These are phyloP conservation scores for Drosophila azteca DNA, from an alignment of 1,140 invertebrate genomes.

Conservation along the genomic window DNA sequence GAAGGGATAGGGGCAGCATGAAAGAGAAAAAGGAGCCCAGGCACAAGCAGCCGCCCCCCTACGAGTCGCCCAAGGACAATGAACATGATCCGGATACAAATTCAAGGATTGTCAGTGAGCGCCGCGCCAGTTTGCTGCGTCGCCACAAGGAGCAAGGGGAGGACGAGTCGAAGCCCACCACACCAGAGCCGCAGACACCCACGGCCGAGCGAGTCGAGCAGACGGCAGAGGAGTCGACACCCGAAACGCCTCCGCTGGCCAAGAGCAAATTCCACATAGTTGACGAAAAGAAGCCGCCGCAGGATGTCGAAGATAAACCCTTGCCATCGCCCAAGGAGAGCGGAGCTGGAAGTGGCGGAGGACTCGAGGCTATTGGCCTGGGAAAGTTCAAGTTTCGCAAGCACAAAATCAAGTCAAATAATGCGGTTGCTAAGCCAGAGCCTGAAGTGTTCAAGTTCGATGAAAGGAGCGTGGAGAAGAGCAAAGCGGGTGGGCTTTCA, in stretches of 20 bases:
- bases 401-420: conserved; percentile 56
- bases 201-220: conserved; percentile 9
- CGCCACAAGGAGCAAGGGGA: conserved; percentile 41
- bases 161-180: conserved; percentile 8
- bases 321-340: conserved; percentile 13
- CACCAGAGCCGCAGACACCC: conserved; percentile 28
- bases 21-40: conserved; percentile 58
- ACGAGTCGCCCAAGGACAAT: conserved; percentile 50
- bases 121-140: conserved; percentile 69
- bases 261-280: conserved; percentile 69
- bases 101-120: conserved; percentile 74
- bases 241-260: conserved; percentile 33
- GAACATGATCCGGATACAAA: conserved; percentile 80
- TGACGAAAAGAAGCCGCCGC: conserved; percentile 64
- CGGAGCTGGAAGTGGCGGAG: not conserved
- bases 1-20: conserved; percentile 52
- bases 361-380: conserved; percentile 48
- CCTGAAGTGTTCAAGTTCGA: conserved; percentile 80
- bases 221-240: conserved; percentile 10
- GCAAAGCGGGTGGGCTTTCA: not conserved
- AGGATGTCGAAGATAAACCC: conserved; percentile 39
- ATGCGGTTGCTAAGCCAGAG: conserved; percentile 46
- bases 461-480: conserved; percentile 58
- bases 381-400: conserved; percentile 77
- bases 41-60: conserved; percentile 45